These are phyloP conservation scores for Sebastiscus tertius DNA, from an alignment of 2,797 vertebrate genomes.

Conservation along the genomic window DNA sequence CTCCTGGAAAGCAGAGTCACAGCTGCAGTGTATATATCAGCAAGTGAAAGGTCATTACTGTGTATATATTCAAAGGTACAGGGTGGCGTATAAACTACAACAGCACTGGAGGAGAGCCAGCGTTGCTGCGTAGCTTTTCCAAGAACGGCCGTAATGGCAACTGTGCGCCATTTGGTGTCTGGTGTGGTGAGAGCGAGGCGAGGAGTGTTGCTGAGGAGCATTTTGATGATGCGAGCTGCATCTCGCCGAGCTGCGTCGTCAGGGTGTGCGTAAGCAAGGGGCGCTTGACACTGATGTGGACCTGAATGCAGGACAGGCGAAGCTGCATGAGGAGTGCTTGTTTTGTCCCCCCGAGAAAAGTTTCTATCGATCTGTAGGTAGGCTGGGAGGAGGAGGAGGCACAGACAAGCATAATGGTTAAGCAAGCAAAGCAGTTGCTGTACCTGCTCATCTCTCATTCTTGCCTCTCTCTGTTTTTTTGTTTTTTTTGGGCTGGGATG, in stretches of 20 bases:
- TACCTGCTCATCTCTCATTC: slow-evolving; percentile 56
- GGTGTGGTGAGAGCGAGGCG: slow-evolving; percentile 32
- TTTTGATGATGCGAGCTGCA: slow-evolving; percentile 63
- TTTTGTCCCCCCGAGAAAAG: slow-evolving; percentile 68
- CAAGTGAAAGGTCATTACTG: slow-evolving; percentile 34
- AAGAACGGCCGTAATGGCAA: slow-evolving; percentile 50
- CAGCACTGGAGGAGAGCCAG: slow-evolving; percentile 40
- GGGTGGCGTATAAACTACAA: slow-evolving; percentile 30
- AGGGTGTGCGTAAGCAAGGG: slow-evolving; percentile 61
- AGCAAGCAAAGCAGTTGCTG: slow-evolving; percentile 64
- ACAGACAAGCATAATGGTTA: slow-evolving; percentile 58
- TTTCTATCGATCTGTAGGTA: slow-evolving; percentile 74
- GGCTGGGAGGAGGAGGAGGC: slow-evolving; percentile 50
- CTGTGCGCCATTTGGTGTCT: slow-evolving; percentile 63
- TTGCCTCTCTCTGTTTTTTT: slow-evolving; percentile 35
- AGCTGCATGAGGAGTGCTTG: slow-evolving; percentile 57
- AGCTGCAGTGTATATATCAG: neutral
- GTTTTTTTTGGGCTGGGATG: slow-evolving; percentile 37
- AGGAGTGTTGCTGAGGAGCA: slow-evolving; percentile 45
- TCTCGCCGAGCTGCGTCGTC: slow-evolving; percentile 56
- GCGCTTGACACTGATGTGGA: slow-evolving; percentile 62
- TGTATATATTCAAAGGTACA: slow-evolving; percentile 34
- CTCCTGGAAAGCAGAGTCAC: neutral
- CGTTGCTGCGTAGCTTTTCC: slow-evolving; percentile 44
- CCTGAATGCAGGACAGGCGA: slow-evolving; percentile 64